Base-by-base conservation (phyloP, 2,113 vertebrate species). In the Marmota flaviventris region DNA sequence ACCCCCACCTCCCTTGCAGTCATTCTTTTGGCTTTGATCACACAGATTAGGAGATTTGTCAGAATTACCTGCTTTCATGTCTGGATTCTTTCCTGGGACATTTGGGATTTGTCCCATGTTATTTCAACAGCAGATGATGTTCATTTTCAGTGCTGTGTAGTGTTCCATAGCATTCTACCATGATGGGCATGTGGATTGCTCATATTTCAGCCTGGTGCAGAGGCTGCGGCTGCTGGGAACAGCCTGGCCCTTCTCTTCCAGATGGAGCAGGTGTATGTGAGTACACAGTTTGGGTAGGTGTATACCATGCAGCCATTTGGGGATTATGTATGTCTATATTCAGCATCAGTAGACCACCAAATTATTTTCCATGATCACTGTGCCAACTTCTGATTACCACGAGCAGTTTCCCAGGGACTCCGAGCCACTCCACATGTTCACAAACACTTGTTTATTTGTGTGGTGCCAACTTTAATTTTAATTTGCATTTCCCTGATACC, bases 1-100 rank as follows among this genome's bases (percentile, higher is more conserved):
- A 34, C 8, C 2, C 2, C 4, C 4, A 53, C 4, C 14, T 4
- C 29, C 39, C 16, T 8, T 0, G 4, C 12, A 0, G 72, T 51
- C n/a, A 9, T 32, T 32, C 45, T 13, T 32, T 22, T 58, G 58
- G 20, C 22, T n/a, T 70, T 18, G 13, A 7, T 32, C 27, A 5
- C 22, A 1, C 1, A 4, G 1, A 39, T 8, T 20, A 16, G 20
- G 0, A n/a, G 77, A 22, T 48, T 61, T 37, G 51, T 29, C 4
- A 16, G 81, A 34, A 27, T 24, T 17, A 37, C 20, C 20, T 32
- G 14, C 70, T 63, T 27, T 8, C 16, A 9, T 12, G 14, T 65
- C 20, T 65, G 42, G 17, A 32, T 37, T 32, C 4, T 16, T 63
- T 51, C 34, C n/a, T 37, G 24, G 22, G 6, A 18, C 53, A 14